Conservation (phyloP, 2,113 vertebrate genomes). For the Psophia crepitans region DNA sequence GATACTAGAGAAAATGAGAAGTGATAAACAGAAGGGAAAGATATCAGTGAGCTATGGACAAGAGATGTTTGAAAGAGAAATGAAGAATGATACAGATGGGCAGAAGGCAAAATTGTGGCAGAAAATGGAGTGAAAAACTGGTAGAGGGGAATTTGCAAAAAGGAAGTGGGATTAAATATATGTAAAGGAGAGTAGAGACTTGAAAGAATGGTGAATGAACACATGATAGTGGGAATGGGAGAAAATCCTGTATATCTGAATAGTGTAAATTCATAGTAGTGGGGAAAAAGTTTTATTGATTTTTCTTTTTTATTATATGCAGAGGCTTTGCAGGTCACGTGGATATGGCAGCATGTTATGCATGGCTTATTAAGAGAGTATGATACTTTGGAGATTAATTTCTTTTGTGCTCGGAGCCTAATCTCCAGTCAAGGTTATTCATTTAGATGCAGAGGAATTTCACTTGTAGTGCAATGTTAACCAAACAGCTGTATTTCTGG, state of each 20-base stretch:
- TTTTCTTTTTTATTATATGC: background rate
- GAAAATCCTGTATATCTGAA: background rate
- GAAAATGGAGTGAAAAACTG: background rate
- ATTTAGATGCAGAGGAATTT: background rate
- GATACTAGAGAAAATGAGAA: background rate
- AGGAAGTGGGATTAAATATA: background rate
- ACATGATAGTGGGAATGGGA: background rate
- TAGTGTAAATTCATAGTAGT: background rate
- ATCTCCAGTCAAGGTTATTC: background rate
- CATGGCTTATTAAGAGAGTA: background rate
- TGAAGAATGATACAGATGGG: accelerated
- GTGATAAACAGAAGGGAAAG: background rate
- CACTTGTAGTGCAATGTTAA: background rate
- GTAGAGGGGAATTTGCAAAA: background rate
- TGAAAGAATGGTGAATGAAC: background rate
- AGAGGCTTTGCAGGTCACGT: background rate
- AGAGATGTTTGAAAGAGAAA: background rate
- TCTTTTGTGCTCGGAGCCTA: background rate
- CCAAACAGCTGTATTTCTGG: background rate
- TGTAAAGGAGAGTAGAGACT: background rate
- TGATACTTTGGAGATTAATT: background rate
- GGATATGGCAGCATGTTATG: background rate
- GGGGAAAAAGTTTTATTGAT: background rate
- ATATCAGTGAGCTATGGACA: background rate
- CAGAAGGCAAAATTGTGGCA: background rate